Evolutionary conservation across 2,113 vertebrate genomes (phyloP).

Genomic region (Cheirogaleus medius): DNA sequence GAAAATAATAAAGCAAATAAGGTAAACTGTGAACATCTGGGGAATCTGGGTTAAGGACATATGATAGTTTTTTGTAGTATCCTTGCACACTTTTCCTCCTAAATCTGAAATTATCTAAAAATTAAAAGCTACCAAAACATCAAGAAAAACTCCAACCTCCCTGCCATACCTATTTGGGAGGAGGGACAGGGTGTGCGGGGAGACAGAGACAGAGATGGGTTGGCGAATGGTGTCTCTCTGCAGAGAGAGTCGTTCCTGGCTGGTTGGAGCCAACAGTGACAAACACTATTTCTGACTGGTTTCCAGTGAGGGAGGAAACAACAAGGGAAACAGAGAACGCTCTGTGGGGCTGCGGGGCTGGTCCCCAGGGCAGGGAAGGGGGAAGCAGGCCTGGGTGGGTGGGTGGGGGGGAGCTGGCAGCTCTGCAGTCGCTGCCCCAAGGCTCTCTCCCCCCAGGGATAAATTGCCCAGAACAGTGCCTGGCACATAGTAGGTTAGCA

Average conservation of each 20-base stretch:
- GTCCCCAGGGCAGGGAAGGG: not conserved
- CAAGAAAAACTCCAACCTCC: not conserved
- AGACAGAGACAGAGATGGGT: too few species aligned
- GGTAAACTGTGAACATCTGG: not conserved
- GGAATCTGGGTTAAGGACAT: not conserved
- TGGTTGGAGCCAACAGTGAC: not conserved
- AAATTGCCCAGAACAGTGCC: too few species aligned
- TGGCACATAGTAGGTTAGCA: too few species aligned
- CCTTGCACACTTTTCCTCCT: not conserved
- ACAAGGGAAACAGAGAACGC: not conserved
- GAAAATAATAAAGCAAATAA: not conserved
- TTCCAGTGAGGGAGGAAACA: not conserved
- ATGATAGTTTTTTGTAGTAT: not conserved
- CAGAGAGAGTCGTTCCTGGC: not conserved
- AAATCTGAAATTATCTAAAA: constrained; percentile 24
- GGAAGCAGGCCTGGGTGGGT: not conserved
- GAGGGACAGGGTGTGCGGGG: too few species aligned
- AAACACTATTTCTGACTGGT: constrained; percentile 9
- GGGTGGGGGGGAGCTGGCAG: not conserved
- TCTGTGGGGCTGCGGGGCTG: not conserved
- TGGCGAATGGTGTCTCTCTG: not conserved
- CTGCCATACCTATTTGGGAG: not conserved
- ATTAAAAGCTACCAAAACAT: not conserved
- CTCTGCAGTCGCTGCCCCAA: too few species aligned
- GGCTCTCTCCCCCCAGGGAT: not conserved